phyloP scores from a whole-genome alignment of 2,888 invertebrate genomes.

The Rutpela maculata region DNA sequence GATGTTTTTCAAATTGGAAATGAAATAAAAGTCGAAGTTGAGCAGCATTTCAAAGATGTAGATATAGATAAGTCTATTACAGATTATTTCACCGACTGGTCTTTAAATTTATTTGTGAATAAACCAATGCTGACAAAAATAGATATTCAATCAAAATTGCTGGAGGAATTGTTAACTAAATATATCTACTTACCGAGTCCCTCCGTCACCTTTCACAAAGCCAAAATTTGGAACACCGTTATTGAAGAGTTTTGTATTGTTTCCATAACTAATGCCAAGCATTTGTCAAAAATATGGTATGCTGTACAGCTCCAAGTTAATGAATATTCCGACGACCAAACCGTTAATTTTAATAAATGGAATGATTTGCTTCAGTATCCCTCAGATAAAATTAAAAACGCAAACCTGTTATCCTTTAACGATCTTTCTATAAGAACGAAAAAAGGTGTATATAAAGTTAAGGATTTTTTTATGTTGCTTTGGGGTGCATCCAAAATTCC shows the following conservation, averaged over 20 bases:
- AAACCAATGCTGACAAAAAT: neutral
- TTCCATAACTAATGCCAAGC: neutral
- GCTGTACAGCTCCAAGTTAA: neutral
- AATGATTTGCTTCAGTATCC: neutral
- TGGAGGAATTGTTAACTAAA: neutral
- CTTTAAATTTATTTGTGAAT: neutral
- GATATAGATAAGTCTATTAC: neutral
- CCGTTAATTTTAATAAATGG: neutral
- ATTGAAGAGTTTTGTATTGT: neutral
- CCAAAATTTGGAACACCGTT: neutral
- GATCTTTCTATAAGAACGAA: neutral
- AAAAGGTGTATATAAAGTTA: neutral
- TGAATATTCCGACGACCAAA: neutral
- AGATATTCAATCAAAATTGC: neutral
- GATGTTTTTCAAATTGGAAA: neutral
- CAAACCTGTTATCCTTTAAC: neutral
- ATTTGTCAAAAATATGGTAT: neutral
- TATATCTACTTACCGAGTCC: neutral
- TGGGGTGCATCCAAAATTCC: slow-evolving; percentile 1
- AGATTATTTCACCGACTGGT: slow-evolving; percentile 2
- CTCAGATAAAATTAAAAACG: neutral
- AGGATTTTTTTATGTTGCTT: neutral
- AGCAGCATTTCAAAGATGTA: slow-evolving; percentile 2
- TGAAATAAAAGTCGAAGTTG: neutral
- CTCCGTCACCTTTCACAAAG: neutral